Evolutionary conservation across 2,888 invertebrate species (phyloP).

Genomic region (Lottia scabra): DNA sequence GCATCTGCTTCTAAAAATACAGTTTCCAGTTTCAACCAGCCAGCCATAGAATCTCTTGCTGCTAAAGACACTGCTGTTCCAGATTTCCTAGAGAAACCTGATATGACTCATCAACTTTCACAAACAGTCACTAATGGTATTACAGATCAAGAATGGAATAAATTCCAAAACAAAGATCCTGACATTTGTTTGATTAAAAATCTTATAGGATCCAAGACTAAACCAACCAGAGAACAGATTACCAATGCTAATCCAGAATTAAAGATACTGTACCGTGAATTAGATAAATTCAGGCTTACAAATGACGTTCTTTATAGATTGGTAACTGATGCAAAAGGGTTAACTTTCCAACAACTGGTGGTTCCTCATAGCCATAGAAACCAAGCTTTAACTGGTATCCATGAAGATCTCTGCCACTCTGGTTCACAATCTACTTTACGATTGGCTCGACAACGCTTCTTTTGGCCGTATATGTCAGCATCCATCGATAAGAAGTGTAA

Average conservation of each 20-base stretch:
- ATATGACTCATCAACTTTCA: neutral
- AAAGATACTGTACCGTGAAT: neutral
- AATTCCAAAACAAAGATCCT: neutral
- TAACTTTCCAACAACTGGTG: neutral
- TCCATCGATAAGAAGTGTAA: slow-evolving; percentile 28
- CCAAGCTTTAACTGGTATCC: neutral
- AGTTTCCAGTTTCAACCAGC: neutral
- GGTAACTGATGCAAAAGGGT: neutral
- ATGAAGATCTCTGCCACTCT: neutral
- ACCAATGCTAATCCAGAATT: neutral
- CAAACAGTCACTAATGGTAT: neutral
- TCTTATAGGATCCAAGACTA: neutral
- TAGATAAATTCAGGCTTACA: neutral
- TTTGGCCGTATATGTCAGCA: slow-evolving; percentile 34
- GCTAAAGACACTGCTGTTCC: neutral
- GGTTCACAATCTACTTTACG: neutral
- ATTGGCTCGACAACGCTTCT: slow-evolving; percentile 28
- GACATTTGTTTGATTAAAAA: neutral
- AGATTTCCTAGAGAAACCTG: neutral
- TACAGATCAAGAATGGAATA: neutral
- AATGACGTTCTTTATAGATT: neutral
- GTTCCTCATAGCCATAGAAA: neutral
- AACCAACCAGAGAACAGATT: neutral
- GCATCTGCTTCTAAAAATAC: neutral
- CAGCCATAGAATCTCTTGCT: neutral